phyloP scores from a whole-genome alignment of 35 echinoderm and acorn worm genomes.

The Hemicentrotus pulcherrimus region DNA sequence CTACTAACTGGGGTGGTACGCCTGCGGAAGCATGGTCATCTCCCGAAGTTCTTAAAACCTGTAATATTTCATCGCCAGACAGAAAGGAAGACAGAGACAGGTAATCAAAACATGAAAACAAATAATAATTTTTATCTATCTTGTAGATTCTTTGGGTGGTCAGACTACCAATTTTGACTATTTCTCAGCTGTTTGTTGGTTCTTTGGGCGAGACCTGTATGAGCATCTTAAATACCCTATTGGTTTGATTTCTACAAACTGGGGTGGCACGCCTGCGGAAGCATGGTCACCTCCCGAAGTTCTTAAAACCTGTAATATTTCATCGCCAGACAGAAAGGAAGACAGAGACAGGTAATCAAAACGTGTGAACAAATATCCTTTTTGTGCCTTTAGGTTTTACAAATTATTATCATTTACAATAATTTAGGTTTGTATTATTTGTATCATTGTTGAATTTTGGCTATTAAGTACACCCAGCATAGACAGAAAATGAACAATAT shows the following conservation, averaged over 20 bases:
- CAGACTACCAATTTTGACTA: slow-evolving; percentile 38
- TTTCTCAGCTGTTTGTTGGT: slow-evolving; percentile 94
- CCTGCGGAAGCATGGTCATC: slow-evolving; percentile 86
- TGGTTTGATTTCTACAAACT: slow-evolving; percentile 83
- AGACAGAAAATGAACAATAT: no score
- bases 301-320: slow-evolving; percentile 40
- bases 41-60: slow-evolving; percentile 56
- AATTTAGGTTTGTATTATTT: no score
- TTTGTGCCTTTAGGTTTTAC: no score
- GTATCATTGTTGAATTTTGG: no score
- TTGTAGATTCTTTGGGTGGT: slow-evolving; percentile 70
- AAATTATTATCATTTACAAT: no score
- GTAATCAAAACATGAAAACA: neutral
- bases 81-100: neutral
- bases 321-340: neutral
- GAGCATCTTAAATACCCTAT: slow-evolving; percentile 76
- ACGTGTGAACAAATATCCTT: neutral
- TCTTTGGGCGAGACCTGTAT: slow-evolving; percentile 84
- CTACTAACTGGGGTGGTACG: slow-evolving; percentile 88
- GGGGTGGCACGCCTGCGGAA: slow-evolving; percentile 86
- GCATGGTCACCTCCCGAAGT: slow-evolving; percentile 87
- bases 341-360: neutral
- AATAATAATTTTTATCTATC: neutral
- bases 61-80: slow-evolving; percentile 37
- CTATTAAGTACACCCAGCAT: no score